Evolutionary conservation across 2,113 vertebrate genomes (phyloP).

Genomic region (Phodopus roborovskii): DNA sequence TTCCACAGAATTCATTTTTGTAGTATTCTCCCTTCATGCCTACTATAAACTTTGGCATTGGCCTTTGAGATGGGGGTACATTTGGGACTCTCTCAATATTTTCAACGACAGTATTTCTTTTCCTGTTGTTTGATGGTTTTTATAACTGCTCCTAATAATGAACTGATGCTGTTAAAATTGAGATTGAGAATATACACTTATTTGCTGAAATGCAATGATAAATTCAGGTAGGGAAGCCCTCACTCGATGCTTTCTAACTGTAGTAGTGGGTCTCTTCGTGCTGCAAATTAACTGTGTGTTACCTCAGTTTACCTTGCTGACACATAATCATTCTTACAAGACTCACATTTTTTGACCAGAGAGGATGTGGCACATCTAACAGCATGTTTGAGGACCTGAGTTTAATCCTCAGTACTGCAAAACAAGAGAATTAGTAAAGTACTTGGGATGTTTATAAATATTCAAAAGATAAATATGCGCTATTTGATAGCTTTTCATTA

Average conservation of each 20-base stretch:
- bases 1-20: constrained; percentile 30
- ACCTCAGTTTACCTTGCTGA: constrained; percentile 23
- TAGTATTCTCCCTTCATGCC: constrained; percentile 26
- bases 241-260: neutral
- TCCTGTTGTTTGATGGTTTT: neutral
- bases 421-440: neutral
- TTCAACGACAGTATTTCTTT: neutral
- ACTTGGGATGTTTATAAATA: constrained; percentile 27
- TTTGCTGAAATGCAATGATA: neutral
- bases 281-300: neutral
- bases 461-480: constrained; percentile 26
- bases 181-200: constrained; percentile 28
- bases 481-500: neutral
- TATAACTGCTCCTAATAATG: constrained; percentile 14
- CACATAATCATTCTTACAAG: constrained; percentile 14
- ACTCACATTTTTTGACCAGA: constrained; percentile 31
- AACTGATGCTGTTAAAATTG: neutral
- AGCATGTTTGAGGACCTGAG: neutral
- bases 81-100: neutral
- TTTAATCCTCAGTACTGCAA: neutral
- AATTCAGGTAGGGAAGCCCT: constrained; percentile 23
- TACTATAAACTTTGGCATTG: constrained; percentile 1
- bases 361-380: neutral
- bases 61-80: constrained; percentile 25
- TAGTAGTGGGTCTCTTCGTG: neutral